Base-by-base conservation (phyloP, 2,888 invertebrate genomes). In the Nezara viridula region DNA sequence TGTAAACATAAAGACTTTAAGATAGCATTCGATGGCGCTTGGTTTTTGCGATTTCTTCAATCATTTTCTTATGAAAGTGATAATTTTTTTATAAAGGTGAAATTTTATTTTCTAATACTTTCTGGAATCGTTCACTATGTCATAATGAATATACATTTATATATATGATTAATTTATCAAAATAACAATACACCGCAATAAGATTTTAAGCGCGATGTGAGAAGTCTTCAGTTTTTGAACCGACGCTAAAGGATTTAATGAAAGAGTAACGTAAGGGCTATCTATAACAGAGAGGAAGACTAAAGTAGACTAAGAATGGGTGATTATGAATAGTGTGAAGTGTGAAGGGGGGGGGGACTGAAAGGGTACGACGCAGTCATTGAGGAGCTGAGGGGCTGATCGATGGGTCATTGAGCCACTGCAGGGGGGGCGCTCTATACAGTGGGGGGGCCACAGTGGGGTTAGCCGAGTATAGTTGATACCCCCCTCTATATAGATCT, bases 321-420 rank as follows among this genome's bases (percentile, higher is more conserved):
- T 73, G 44, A 66, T 60, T 52, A 49, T 21, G 77, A 81, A 86
- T 66, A 52, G 86, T 27, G 40, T 32, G 47, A 52, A 89, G 66
- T 50, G 60, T 40, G 86, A 47, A 50, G 55, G 24, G 73, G 40
- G 40, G 44, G 44, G 32, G 55, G 73, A 37, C 24, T 40, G 87
- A 87, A 55, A 86, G 86, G 50, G 50, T 37, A 50, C 32, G 50
- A 52, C 47, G 21, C 12, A 86, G 86, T 50, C 50, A 86, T 49
- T 50, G 86, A 86, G 86, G 50, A 52, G 37, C 7, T 10, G 16
- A 16, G 86, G 32, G 86, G 37, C 32, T 49, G 86, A 86, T 49
- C 49, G 50, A 86, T 47, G 50, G 50, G 50, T 49, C 49, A 52
- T 50, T 37, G 50, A 86, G 50, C 16, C n/a, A n/a, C n/a, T n/a